Conservation (phyloP, 2,797 vertebrate genomes). For the Pelobates cultripes region DNA sequence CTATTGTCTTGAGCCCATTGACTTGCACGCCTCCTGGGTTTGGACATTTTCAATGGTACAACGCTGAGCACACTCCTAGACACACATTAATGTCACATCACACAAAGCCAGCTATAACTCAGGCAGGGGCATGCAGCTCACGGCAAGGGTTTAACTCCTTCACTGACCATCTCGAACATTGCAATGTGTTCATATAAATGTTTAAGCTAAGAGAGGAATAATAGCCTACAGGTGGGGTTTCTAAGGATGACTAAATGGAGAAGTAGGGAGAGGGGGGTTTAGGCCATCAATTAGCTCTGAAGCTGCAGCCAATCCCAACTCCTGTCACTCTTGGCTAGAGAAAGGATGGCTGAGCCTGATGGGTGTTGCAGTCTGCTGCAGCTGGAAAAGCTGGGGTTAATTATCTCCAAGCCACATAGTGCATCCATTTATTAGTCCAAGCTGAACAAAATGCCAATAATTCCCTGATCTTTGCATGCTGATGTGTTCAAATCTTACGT, state of each 20-base stretch:
- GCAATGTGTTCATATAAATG: neutral
- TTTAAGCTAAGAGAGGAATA: neutral
- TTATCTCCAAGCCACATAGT: too few relatives aligned
- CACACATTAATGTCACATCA: constrained; percentile 19
- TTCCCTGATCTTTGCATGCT: too few relatives aligned
- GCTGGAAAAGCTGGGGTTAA: neutral
- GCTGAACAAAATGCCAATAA: too few relatives aligned
- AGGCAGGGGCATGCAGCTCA: too few relatives aligned
- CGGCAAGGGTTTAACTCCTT: constrained; percentile 20
- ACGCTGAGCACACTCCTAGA: constrained; percentile 5
- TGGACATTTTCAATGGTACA: constrained; percentile 2
- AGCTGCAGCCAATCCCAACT: neutral
- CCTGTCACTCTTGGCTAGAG: neutral
- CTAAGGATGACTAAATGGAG: neutral
- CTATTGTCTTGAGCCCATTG: constrained; percentile 8
- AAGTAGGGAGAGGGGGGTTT: neutral
- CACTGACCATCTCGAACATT: neutral
- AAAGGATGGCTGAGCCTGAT: too few relatives aligned
- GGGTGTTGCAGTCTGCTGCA: too few relatives aligned
- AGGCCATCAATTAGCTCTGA: neutral
- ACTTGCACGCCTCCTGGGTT: constrained; percentile 9
- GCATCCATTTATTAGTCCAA: neutral
- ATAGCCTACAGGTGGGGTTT: neutral
- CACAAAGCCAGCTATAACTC: constrained; percentile 15
- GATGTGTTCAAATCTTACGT: too few relatives aligned